Evolutionary conservation across 1,140 invertebrate species (phyloP), one percentile per base, ranked within the genome.

Genomic region (Coelopa frigida): DNA sequence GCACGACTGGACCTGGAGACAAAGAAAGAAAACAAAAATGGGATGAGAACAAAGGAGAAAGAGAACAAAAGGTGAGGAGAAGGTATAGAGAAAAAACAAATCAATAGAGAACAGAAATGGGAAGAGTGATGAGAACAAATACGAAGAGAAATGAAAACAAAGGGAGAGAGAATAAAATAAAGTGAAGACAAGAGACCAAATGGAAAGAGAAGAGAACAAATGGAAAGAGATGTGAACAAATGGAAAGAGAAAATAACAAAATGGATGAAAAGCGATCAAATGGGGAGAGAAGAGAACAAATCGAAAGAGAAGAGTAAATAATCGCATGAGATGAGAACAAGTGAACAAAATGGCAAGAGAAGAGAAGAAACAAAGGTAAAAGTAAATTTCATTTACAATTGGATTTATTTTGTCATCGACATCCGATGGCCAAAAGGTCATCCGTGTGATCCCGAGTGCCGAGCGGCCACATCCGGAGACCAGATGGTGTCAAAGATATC

Each of bases 1-100:
- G 64, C 29, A 67, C 48, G 48, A 61, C 55, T 5, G 63, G 55
- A 35, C 54, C 63, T 67, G 44, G 12, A 36, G 26, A 27, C 14
- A 24, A 37, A 21, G 35, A 31, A 37, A 32, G 24, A 4, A 14
- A 36, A 5, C 14, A 33, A 4, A 20, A 21, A 39, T 5, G 37
- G 12, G 37, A 39, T 4, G 17, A 3, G 31, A 4, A n/a, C n/a
- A n/a, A n/a, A n/a, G n/a, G n/a, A n/a, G n/a, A 31, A 37, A 32
- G 24, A 4, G 12, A 36, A 5, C 14, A 33, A 4, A 20, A 21
- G 26, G 11, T 21, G 12, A 31, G 17, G n/a, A 39, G 21, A 11
- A 10, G 41, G n/a, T 22, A 44, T 12, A 29, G 36, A 35, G 24
- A 35, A 22, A 2, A 12, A 18, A 35, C 3, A 22, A 39, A 39